Evolutionary conservation across 1,140 invertebrate genomes (phyloP).

Genomic region (Contarinia nasturtii): DNA sequence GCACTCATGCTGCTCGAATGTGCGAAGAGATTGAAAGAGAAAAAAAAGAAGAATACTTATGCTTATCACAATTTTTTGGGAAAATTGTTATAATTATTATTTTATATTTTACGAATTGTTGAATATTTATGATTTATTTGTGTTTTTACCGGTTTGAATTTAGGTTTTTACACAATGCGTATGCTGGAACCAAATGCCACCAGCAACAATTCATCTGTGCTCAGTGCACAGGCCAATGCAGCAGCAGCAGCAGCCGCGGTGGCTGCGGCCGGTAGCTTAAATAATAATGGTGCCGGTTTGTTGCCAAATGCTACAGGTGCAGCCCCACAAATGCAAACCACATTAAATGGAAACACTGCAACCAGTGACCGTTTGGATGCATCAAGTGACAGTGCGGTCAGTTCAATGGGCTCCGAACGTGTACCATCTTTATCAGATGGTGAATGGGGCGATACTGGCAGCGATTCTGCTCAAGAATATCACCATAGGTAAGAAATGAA

Average conservation of each 20-base stretch:
- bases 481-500: conserved; percentile 22
- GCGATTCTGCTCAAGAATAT: conserved; percentile 55
- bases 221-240: conserved; percentile 10
- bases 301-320: conserved; percentile 14
- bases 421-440: conserved; percentile 70
- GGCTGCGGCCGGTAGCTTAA: conserved; percentile 9
- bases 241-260: conserved; percentile 6
- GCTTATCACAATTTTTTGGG: too few relatives aligned
- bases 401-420: conserved; percentile 79
- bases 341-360: conserved; percentile 9
- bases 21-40: too few relatives aligned
- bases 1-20: too few relatives aligned
- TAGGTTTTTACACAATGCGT: conserved; percentile 71
- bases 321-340: conserved; percentile 14
- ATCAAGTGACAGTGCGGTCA: conserved; percentile 71
- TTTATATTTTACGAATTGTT: conserved; percentile 8
- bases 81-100: conserved; percentile 5
- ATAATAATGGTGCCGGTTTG: conserved; percentile 14
- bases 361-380: conserved; percentile 52
- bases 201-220: conserved; percentile 23
- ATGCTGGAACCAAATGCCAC: conserved; percentile 47
- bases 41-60: too few relatives aligned
- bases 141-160: too few relatives aligned
- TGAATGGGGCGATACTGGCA: conserved; percentile 73
- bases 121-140: conserved; percentile 9